phyloP scores from a whole-genome alignment of 2,113 vertebrate genomes.

The Nyctereutes procyonoides region DNA sequence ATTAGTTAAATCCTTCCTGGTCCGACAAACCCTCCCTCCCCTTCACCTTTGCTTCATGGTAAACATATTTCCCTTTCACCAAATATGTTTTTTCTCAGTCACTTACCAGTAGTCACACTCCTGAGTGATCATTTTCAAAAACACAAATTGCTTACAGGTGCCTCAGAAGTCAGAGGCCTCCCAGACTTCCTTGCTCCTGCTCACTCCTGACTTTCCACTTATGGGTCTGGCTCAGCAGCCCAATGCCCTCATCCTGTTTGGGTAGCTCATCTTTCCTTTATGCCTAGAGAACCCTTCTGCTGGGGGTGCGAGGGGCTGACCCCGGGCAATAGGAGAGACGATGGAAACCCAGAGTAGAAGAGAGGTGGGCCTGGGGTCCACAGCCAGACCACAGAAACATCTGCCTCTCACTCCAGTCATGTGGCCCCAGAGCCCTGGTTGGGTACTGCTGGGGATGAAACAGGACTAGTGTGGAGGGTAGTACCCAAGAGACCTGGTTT shows the following conservation, averaged over 20 bases:
- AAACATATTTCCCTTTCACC: constrained; percentile 61
- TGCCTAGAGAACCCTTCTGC: background rate
- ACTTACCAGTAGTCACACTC: constrained; percentile 47
- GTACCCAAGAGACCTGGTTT: background rate
- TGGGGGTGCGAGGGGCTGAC: background rate
- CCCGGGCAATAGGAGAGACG: background rate
- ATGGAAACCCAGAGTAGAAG: background rate
- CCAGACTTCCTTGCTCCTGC: background rate
- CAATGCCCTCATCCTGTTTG: rapidly evolving
- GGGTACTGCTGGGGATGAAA: background rate
- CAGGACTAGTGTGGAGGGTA: background rate
- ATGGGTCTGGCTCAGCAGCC: background rate
- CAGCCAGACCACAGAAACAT: rapidly evolving
- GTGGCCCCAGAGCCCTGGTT: background rate
- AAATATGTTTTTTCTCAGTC: constrained; percentile 62
- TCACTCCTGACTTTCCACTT: background rate
- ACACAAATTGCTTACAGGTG: background rate
- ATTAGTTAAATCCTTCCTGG: constrained; percentile 60
- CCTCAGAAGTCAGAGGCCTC: background rate
- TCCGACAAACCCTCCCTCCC: constrained; percentile 33
- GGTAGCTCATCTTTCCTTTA: rapidly evolving
- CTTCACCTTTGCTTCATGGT: constrained; percentile 1
- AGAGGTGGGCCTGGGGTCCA: rapidly evolving
- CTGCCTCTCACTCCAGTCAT: background rate
- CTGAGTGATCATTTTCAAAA: background rate